These are phyloP conservation scores for Rhea americana DNA, from an alignment of 2,113 vertebrate species.

Conservation along the genomic window DNA sequence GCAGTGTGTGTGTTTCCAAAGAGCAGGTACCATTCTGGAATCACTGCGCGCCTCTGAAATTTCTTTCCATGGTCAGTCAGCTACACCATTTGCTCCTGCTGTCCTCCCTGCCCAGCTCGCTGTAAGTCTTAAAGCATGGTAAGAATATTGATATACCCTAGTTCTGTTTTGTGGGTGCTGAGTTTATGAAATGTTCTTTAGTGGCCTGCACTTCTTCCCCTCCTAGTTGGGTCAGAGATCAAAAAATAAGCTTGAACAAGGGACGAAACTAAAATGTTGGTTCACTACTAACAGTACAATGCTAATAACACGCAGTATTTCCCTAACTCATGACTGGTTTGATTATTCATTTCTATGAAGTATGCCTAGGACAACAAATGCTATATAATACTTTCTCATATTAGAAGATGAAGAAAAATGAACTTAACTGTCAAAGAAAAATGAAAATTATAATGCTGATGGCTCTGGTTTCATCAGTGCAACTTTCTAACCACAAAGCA, in stretches of 20 bases:
- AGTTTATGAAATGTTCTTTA: not conserved
- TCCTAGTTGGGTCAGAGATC: not conserved
- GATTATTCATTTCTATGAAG: not conserved
- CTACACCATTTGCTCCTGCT: no score
- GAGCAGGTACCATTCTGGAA: not conserved
- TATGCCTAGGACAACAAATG: not conserved
- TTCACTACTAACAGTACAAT: not conserved
- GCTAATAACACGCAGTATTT: not conserved
- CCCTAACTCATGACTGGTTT: accelerated
- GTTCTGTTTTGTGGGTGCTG: not conserved
- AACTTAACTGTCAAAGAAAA: not conserved
- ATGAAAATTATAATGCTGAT: not conserved
- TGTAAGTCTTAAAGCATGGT: not conserved
- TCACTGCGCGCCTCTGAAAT: no score
- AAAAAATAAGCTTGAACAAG: not conserved
- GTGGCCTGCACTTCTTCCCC: not conserved
- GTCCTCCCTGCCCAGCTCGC: not conserved
- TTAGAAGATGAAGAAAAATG: not conserved
- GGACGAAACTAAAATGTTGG: not conserved
- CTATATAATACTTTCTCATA: not conserved
- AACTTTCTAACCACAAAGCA: not conserved
- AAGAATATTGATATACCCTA: not conserved
- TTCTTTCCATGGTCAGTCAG: not conserved
- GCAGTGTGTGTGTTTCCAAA: not conserved
- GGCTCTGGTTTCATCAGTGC: not conserved